Base-by-base conservation (phyloP, 2,113 vertebrate genomes). In the Leptocoma aspasia region DNA sequence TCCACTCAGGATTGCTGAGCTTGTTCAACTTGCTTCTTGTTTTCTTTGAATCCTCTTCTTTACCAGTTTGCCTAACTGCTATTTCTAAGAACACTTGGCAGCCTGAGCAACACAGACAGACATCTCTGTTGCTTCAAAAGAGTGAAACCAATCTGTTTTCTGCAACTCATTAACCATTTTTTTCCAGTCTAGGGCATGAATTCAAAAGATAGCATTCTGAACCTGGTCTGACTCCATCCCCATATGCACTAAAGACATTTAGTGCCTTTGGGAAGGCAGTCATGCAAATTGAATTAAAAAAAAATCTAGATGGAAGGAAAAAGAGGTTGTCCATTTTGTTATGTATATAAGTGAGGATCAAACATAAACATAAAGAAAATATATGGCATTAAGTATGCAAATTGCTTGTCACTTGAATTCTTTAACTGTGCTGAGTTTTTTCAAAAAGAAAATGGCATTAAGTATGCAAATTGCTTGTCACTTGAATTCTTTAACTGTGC, bases 201-300 rank as follows among this genome's bases (percentile, higher is more conserved):
- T 72, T 42, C 57, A 79, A 88, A 86, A 85, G 18, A 47, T 5
- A 57, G 28, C 30, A 39, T 66, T 91, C 59, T 80, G 59, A 85
- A 19, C 24, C 23, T 73, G 30, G n/a, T 35, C 19, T 69, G 53
- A 35, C 26, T 82, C 28, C 33, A 45, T 63, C 24, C 8, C 28
- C 15, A 37, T 28, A 21, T 47, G 16, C 52, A 56, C 50, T 1
- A 2, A 91, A 87, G 35, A 66, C 6, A 54, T 8, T 61, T 68
- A 7, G 4, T 71, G 24, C 15, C n/a, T 56, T 33, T 3, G 1
- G 45, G 44, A 89, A 54, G 28, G 42, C 20, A 68, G 28, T 59
- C 47, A 69, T 0, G 0, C 6, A 80, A 70, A 42, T 2, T 9
- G 9, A 66, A 19, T 54, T 23, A 42, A 65, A 77, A n/a, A 61